Percentiles rank a stretch among this genome's conserved stretches.
Conservation (phyloP, 2,113 vertebrate species). For the Tretioscincus oriximinensis region DNA sequence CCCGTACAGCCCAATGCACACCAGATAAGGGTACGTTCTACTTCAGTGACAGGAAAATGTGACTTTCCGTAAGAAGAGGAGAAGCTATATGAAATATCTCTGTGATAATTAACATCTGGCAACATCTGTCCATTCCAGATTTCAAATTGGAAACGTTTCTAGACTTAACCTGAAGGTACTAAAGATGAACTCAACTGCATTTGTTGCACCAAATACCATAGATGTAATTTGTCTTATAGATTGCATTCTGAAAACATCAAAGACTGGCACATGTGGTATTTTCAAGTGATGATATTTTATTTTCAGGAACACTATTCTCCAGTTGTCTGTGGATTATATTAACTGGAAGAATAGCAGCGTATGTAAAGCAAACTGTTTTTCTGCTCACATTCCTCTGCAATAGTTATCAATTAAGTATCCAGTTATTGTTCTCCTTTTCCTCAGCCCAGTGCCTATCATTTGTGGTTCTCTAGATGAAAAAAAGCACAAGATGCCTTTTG, state of each 20-base stretch:
- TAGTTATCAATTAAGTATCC: conserved; percentile 7
- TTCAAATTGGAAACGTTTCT: too few species aligned
- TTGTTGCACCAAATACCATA: background rate
- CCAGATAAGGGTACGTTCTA: too few species aligned
- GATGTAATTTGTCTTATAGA: background rate
- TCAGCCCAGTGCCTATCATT: conserved; percentile 46
- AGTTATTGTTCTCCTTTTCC: conserved; percentile 12
- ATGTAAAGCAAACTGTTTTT: background rate
- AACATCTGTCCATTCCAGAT: too few species aligned
- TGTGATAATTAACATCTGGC: too few species aligned
- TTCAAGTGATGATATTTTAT: too few species aligned
- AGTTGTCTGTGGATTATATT: conserved; percentile 15
- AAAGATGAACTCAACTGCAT: background rate
- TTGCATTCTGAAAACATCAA: background rate
- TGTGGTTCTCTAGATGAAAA: conserved; percentile 46
- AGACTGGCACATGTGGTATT: too few species aligned
- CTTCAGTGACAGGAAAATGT: too few species aligned
- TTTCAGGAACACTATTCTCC: background rate
- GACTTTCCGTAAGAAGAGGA: too few species aligned
- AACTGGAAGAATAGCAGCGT: background rate
- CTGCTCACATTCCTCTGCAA: background rate
- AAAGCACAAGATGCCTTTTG: conserved; percentile 27
- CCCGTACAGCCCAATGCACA: too few species aligned
- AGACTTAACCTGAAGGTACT: background rate
- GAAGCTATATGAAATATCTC: too few species aligned